Evolutionary conservation across 2,888 invertebrate species (phyloP).

Genomic region (Dasypogon diadema): DNA sequence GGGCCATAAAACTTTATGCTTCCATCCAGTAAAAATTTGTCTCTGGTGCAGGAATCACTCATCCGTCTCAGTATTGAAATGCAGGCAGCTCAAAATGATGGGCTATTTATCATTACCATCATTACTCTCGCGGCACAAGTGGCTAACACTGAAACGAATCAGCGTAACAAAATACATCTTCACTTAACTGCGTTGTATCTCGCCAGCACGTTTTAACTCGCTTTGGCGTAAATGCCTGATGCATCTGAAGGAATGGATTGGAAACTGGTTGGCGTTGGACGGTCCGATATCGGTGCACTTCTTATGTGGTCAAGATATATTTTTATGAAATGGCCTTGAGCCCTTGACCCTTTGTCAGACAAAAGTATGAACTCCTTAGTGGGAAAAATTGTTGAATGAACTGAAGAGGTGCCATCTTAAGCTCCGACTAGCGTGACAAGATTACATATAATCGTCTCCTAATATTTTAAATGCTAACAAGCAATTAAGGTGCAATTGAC

Average conservation of each 20-base stretch:
- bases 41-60: neutral
- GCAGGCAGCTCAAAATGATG: slow-evolving; percentile 27
- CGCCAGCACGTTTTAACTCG: neutral
- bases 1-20: neutral
- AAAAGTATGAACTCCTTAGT: neutral
- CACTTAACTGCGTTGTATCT: slow-evolving; percentile 35
- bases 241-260: neutral
- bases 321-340: slow-evolving; percentile 33
- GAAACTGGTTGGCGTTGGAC: slow-evolving; percentile 15
- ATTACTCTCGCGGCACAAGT: slow-evolving; percentile 39
- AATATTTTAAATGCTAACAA: neutral
- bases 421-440: neutral
- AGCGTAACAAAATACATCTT: slow-evolving; percentile 39
- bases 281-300: slow-evolving; percentile 24
- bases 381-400: slow-evolving; percentile 14
- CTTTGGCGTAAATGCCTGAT: neutral
- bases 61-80: neutral
- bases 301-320: slow-evolving; percentile 21
- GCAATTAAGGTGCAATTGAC: too few relatives aligned
- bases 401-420: neutral
- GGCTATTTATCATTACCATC: slow-evolving; percentile 41
- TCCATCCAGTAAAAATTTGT: neutral
- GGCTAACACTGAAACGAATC: slow-evolving; percentile 40
- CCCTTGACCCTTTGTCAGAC: slow-evolving; percentile 10
- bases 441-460: neutral